These are phyloP conservation scores for Xerus rutilus DNA, from an alignment of 2,797 vertebrate genomes.

Conservation along the genomic window DNA sequence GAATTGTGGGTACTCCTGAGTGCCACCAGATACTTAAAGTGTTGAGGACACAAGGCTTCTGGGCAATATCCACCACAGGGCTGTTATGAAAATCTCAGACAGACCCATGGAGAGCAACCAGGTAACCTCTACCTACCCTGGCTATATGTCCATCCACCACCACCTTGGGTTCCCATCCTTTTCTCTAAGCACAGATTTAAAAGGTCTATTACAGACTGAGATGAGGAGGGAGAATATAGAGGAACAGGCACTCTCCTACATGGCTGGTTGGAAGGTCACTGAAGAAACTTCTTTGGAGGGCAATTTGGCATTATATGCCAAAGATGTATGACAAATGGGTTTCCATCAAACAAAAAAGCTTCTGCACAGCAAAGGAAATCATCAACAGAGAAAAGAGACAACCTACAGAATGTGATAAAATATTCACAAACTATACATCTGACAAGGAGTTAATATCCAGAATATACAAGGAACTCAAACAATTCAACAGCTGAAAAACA, in stretches of 20 bases:
- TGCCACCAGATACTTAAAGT: not conserved
- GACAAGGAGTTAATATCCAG: not conserved
- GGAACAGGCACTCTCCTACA: not conserved
- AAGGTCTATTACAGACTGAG: not conserved
- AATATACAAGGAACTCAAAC: not conserved
- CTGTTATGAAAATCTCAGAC: not conserved
- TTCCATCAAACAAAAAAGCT: not conserved
- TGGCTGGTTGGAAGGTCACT: not conserved
- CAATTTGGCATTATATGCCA: not conserved
- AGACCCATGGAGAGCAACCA: not conserved
- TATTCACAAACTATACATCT: not conserved
- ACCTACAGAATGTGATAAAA: not conserved
- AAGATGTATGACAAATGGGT: not conserved
- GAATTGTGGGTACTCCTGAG: not conserved
- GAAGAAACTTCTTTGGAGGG: not conserved
- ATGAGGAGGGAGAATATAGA: not conserved
- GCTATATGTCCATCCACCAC: too few species aligned
- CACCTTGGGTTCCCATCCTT: not conserved
- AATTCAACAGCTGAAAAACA: not conserved
- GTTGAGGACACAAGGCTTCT: slow-evolving; percentile 6
- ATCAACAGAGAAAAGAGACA: not conserved
- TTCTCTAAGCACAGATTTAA: not conserved
- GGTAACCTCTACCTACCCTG: not conserved
- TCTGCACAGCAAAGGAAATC: not conserved
- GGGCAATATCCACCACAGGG: not conserved